Evolutionary conservation across 64 coral and sea anemone species (phyloP), one percentile per base, ranked within the genome.

Genomic region (Pocillopora verrucosa): DNA sequence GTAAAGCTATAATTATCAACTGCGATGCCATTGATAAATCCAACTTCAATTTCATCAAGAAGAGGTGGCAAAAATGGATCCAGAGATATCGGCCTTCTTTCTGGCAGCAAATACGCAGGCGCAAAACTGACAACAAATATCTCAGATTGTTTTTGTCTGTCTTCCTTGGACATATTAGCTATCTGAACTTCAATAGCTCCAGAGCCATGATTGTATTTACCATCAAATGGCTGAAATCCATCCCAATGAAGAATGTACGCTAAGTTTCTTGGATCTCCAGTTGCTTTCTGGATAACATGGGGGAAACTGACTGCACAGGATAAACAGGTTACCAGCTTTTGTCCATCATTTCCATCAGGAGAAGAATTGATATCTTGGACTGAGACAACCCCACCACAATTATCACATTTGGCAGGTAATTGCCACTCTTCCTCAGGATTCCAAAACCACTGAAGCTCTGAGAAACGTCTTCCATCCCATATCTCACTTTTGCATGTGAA

Each of bases 161-260:
- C 64, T 16, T 81, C 72, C 63, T 90, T 90, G 58, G n/a, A 6
- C 88, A 82, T 90, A 20, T 90, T 90, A 14, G 88, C 88, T 72
- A 90, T 90, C 65, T 81, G 77, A 10, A 90, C 88, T 80, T 90
- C 88, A 19, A 90, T 68, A 37, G 78, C 88, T 90, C 88, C 88
- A 36, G 88, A 90, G 13, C 78, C 88, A 74, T 90, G 88, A 73
- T 90, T 90, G n/a, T 90, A 72, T 90, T 82, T 90, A 9, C 88
- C 88, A 81, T 82, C 77, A 81, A 90, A 82, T 72, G 88, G 77
- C 60, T 90, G 88, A 90, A 90, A 90, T 30, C 88, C 88, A 82
- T 90, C 88, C 78, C 88, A 90, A n/a, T 90, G 88, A 17, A 73
- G n/a, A 10, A 90, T 73, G 41, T 82, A 90, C 10, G 88, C 88